Evolutionary conservation across 2,113 vertebrate species (phyloP).

Genomic region (Pangasianodon hypophthalmus): DNA sequence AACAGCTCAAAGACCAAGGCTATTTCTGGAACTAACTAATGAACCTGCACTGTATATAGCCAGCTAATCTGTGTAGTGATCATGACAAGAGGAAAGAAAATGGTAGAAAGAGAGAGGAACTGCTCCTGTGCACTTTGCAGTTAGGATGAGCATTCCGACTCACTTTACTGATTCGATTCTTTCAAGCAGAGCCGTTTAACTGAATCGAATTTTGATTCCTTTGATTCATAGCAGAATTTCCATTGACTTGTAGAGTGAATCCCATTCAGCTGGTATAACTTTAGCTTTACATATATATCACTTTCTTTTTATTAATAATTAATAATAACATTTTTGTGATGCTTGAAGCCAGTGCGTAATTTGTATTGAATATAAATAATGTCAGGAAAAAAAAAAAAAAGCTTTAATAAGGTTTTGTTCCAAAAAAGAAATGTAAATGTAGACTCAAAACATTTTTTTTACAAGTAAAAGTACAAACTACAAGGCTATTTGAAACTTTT

Average conservation of each 20-base stretch:
- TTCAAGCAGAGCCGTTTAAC: not conserved
- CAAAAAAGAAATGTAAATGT: too few species aligned
- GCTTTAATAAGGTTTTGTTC: too few species aligned
- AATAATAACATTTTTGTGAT: not conserved
- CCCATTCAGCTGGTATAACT: not conserved
- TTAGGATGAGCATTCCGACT: conserved; percentile 47
- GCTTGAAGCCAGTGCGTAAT: not conserved
- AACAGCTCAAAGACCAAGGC: conserved; percentile 16
- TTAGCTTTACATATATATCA: not conserved
- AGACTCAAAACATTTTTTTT: not conserved
- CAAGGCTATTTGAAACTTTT: not conserved
- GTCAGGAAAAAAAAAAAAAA: not conserved
- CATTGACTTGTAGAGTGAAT: not conserved
- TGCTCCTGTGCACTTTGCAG: conserved; percentile 61
- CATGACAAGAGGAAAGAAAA: conserved; percentile 6
- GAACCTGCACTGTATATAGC: not conserved
- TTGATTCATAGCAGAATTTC: not conserved
- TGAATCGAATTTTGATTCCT: not conserved
- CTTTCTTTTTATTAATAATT: not conserved
- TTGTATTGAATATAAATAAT: not conserved
- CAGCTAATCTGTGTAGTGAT: conserved; percentile 21
- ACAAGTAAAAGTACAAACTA: not conserved
- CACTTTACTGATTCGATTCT: conserved; percentile 8
- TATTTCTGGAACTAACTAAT: conserved; percentile 39
- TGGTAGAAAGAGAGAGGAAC: not conserved